Conservation (phyloP, 2,113 vertebrate species). For the Lepus timidus region DNA sequence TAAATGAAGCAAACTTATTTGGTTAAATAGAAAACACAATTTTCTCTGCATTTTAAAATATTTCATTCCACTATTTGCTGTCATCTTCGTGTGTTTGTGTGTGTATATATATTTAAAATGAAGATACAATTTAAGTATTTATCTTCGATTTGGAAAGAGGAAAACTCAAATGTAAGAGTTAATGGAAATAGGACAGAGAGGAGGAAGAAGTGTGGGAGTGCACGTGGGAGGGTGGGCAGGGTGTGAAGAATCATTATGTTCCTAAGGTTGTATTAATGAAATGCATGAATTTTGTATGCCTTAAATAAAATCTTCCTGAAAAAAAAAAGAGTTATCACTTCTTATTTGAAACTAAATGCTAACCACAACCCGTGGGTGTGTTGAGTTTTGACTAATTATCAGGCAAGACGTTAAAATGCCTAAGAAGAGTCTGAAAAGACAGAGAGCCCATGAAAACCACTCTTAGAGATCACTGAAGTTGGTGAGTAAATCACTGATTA, state of each 20-base stretch:
- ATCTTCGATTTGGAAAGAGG: conserved; percentile 6
- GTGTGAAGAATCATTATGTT: too few species aligned
- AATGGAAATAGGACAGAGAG: too few species aligned
- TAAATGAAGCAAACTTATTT: conserved; percentile 32
- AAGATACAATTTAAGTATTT: background rate
- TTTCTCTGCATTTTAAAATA: conserved; percentile 6
- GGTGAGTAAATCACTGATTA: conserved; percentile 2
- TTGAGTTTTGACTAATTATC: background rate
- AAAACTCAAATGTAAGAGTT: background rate
- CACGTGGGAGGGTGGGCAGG: too few species aligned
- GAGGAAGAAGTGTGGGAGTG: too few species aligned
- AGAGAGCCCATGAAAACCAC: background rate
- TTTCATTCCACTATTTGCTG: background rate
- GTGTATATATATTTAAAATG: background rate
- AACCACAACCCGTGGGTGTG: background rate
- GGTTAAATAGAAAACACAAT: background rate
- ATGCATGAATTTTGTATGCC: too few species aligned
- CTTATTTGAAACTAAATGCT: conserved; percentile 39
- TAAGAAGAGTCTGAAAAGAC: background rate
- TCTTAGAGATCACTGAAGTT: background rate
- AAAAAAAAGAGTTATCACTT: background rate
- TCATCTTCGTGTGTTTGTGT: background rate
- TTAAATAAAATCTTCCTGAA: too few species aligned
- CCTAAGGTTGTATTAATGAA: too few species aligned
- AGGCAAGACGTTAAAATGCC: background rate